Evolutionary conservation across 2,797 vertebrate species (phyloP), one percentile per base, ranked within the genome.

Genomic region (Coreius guichenoti): DNA sequence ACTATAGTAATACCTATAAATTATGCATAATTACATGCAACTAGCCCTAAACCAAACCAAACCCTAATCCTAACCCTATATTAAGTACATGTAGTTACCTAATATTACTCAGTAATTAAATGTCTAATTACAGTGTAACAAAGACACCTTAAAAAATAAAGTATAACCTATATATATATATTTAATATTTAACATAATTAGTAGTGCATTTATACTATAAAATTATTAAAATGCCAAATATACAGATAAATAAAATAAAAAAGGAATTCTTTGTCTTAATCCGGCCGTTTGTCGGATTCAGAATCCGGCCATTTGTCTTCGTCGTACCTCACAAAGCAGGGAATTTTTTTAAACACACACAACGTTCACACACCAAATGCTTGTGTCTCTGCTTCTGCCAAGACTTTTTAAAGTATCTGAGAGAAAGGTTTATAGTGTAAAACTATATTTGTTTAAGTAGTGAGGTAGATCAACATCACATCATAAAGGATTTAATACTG

Each of bases 331-430:
- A 65, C 58, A 47, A 47, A 21, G 19, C 61, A 67, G 61, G 26
- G 39, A 9, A 21, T 36, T 81, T 43, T 19, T 39, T 43, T 76
- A 2, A 16, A 45, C 5, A 56, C 29, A 36, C 49, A 76, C 45
- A 13, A 16, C 45, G 9, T 80, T 80, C 4, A 69, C 31, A 29
- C 56, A 72, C 49, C n/a, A 81, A 69, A 81, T 54, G 23, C 33
- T 26, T 26, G 21, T 39, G 33, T 77, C 54, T 77, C 23, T 58
- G 75, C 8, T 43, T 54, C 45, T 54, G 65, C 23, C 13, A 36
- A 54, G 47, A 69, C 31, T 1, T 69, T 54, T 26, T 19, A 51
- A 33, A 49, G 9, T 68, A 16, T 4, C 19, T 17, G 47, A 54
- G 65, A 65, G 61, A 31, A 31, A 65, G 3, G 26, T 65, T 65